Evolutionary conservation across 2,113 vertebrate species (phyloP), one percentile per base, ranked within the genome.

Genomic region (Halcyon malimbica): DNA sequence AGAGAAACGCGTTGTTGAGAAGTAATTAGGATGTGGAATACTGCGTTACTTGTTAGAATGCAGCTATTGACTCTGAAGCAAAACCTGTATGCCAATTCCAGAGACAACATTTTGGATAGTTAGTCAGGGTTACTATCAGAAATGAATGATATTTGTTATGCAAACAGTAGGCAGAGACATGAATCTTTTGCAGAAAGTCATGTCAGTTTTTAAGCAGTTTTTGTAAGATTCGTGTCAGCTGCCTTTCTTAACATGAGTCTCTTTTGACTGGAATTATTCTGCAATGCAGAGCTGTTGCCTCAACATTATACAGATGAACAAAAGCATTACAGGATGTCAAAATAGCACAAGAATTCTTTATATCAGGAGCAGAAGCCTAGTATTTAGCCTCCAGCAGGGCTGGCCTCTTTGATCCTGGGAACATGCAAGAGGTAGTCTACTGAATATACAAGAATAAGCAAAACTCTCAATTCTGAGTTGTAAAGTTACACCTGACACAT

Each of bases 321-420:
- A 95, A 95, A 89, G 87, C 65, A 89, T 82, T 93, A 94, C 62
- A 96, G 68, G 65, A 94, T 94, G 92, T 93, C 90, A 96, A 95
- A 94, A 92, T 41, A 96, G 91, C 93, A 91, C 73, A 93, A 29
- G 88, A 91, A 91, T 85, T 91, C 65, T 89, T 44, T 71, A 5
- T 59, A 92, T 64, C 73, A 89, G 64, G 67, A 95, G 70, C 54
- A 93, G 75, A 94, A 92, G 67, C 78, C 74, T 96, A 84, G 48
- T 54, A 89, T 93, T 96, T 96, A 96, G 95, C 95, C 89, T 94
- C 89, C 93, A 96, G 91, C 93, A 89, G 69, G 44, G 91, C 74
- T 91, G 35, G 69, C 84, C 91, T 93, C 89, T 90, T 90, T 96
- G 81, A 97, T 97, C 87, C 48, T 28, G 16, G 62, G 19, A 89